Base-by-base conservation (phyloP, 2,113 vertebrate species). In the Myiagra hebetior region DNA sequence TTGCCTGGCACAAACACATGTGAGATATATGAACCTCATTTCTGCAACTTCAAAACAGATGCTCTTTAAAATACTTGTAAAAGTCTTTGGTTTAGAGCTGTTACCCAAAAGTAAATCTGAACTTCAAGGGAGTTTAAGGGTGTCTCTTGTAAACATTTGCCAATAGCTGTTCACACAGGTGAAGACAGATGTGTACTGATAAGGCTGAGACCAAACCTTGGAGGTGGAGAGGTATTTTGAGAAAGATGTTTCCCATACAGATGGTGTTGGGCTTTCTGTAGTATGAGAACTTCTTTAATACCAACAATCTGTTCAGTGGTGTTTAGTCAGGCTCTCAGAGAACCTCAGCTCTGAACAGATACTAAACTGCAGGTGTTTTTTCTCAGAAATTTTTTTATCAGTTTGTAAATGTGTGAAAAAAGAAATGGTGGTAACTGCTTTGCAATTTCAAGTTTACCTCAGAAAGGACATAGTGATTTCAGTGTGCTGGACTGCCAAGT, bases 1-100 rank as follows among this genome's bases (percentile, higher is more conserved):
- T 55, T 70, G 77, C 65, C n/a, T 89, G 76, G 55, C 79, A 96
- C 56, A 81, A 44, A 35, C 74, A 65, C 52, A 17, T 91, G 49
- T 70, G 87, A 91, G 68, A 49, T 46, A 11, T 21, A 28, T 47
- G 55, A 80, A 81, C 75, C 57, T 92, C 14, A 20, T 59, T 88
- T 86, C 26, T 92, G 83, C 89, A 93, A 44, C 85, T 82, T 91
- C 70, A 67, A 73, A 96, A 85, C 94, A 95, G 81, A 95, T 91
- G 69, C 67, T 91, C 63, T 89, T 94, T 81, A 73, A 91, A 91
- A 42, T 46, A 72, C 57, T 93, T 80, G 10, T 82, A 55, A 52
- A 89, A 80, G 67, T 59, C 75, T 74, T 69, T 57, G 57, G 65
- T 72, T 88, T 83, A 63, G 41, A 88, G 56, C 75, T 44, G 74